Base-by-base conservation (phyloP, 2,888 invertebrate genomes). In the Therioaphis trifolii region DNA sequence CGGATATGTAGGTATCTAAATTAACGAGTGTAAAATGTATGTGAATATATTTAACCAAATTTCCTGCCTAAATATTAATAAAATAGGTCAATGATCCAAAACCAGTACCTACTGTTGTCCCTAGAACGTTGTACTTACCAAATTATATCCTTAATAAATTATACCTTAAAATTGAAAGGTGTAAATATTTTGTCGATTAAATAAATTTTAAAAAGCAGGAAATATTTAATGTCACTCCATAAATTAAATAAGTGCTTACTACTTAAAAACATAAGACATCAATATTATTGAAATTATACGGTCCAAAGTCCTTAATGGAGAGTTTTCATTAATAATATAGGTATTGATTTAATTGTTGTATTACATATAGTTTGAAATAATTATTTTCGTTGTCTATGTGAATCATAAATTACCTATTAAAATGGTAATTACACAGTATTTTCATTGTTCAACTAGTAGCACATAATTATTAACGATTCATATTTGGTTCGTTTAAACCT, bases 21-120 rank as follows among this genome's bases (percentile, higher is more conserved):
- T 27, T 18, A 61, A 61, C 15, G 21, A 1, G n/a, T 55, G 35
- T 24, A 24, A 24, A 52, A 49, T 49, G 24, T 52, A 66, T 68
- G 12, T 12, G 29, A 14, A 55, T 40, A 68, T 68, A 78, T 68
- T 80, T 21, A 58, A 69, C 58, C 79, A 71, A 58, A 71, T 46
- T 71, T 80, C 79, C 79, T 80, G 79, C 7, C 18, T 12, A 52
- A 66, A 78, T 40, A n/a, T n/a, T n/a, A n/a, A n/a, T 5, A 3
- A 35, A 35, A 66, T 35, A 35, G 66, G 35, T 66, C 35, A 66
- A 5, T 35, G 4, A 35, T 66, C 15, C 35, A n/a, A 66, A 55
- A 40, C 5, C n/a, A n/a, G n/a, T n/a, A n/a, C n/a, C n/a, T n/a
- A n/a, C n/a, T n/a, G n/a, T n/a, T n/a, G n/a, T n/a, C n/a, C n/a